Conservation (phyloP, 2,797 vertebrate genomes). For the Myotis daubentonii region DNA sequence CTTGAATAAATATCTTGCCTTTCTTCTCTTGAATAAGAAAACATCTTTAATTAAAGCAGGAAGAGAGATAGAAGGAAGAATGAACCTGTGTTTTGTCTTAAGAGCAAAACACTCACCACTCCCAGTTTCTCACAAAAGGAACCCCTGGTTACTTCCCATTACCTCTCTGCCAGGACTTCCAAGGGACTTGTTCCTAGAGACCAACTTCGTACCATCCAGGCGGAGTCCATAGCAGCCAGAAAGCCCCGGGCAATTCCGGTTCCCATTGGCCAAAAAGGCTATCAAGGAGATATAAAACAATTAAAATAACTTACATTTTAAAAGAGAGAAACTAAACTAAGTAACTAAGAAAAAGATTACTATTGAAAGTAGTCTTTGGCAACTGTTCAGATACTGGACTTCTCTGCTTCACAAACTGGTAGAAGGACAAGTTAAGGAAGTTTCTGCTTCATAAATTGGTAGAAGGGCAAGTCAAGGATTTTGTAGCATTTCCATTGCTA, state of each 20-base stretch:
- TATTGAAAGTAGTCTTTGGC: not conserved
- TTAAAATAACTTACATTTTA: not conserved
- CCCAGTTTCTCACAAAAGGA: rapidly evolving
- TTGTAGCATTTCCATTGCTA: not conserved
- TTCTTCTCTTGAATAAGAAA: not conserved
- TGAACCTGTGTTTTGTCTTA: not conserved
- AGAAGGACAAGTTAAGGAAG: not conserved
- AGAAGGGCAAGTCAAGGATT: not conserved
- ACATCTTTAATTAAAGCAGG: not conserved
- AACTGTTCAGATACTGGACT: not conserved
- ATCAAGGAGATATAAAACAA: not conserved
- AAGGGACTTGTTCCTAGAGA: slow-evolving; percentile 92
- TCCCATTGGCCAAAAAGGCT: slow-evolving; percentile 99
- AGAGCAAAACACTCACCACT: not conserved
- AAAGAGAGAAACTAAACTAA: not conserved
- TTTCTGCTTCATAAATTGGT: not conserved
- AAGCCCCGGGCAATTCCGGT: slow-evolving; percentile 98
- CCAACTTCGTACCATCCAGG: slow-evolving; percentile 99
- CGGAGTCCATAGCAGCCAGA: slow-evolving; percentile 97
- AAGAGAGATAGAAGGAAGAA: not conserved
- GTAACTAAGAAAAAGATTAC: not conserved
- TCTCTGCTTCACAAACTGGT: not conserved
- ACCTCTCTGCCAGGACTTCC: slow-evolving; percentile 98
- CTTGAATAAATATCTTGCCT: not conserved
- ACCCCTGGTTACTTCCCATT: slow-evolving; percentile 52